Base-by-base conservation (phyloP, 2,888 invertebrate genomes). In the Antheraea yamamai region DNA sequence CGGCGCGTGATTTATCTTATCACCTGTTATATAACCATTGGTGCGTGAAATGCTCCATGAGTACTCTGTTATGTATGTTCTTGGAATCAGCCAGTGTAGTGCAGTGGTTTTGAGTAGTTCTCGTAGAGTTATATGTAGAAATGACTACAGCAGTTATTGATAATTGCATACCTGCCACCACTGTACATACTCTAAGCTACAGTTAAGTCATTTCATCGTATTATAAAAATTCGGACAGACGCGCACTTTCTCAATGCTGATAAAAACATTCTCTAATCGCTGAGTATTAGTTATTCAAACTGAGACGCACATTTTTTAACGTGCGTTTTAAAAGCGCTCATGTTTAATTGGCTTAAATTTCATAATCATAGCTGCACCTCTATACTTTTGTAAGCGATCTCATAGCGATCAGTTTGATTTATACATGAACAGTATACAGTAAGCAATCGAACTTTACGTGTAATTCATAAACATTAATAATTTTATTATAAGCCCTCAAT, bases 401-500 rank as follows among this genome's bases (percentile, higher is more conserved):
- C 26, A 16, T 66, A 4, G 16, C 64, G 64, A 18, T 30, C 26
- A 66, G n/a, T 30, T 66, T 30, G 26, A 66, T 66, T 66, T 30
- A 66, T 66, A 30, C 30, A 66, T 66, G 16, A 66, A 30, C 26
- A 66, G 16, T 30, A 26, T 30, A 16, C 64, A 66, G 26, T 30
- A 66, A 30, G 64, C 30, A 26, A 30, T 66, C 39, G 8, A 39
- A 70, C 10, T 70, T 70, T 70, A 70, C 39, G 1, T 70, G 39
- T 70, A n/a, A 39, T 39, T 70, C 70, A n/a, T n/a, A 70, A n/a
- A 70, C 74, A 79, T 79, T 77, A 77, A 77, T 79, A 77, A 79
- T 79, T 81, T 78, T 79, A 78, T 76, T 79, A 79, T 78, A 76
- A 77, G 30, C 77, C 55, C 76, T 76, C 76, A 81, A 79, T 81